A percentile compares a stretch with the other conserved stretches of the same genome.
Conservation (phyloP, 2,797 vertebrate genomes). For the Telmatherina bonti region DNA sequence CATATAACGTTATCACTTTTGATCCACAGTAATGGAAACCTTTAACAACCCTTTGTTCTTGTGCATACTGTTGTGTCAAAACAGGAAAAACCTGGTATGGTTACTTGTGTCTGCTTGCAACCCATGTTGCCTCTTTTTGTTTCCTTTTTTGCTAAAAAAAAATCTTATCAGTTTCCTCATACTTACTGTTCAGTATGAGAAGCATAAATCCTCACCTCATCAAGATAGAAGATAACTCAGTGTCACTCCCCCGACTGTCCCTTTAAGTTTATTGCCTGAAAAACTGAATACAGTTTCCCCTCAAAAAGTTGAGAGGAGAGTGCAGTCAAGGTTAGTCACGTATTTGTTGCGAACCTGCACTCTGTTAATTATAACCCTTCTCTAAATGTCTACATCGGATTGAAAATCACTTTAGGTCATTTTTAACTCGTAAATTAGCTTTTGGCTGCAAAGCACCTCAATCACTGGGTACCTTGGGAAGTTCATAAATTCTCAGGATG, state of each 20-base stretch:
- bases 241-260: not conserved
- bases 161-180: not conserved
- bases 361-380: constrained; percentile 62
- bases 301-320: constrained; percentile 5
- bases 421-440: constrained; percentile 68
- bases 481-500: constrained; percentile 36
- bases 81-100: not conserved
- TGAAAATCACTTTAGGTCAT: constrained; percentile 70
- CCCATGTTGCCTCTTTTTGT: no score
- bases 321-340: constrained; percentile 63
- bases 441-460: constrained; percentile 41
- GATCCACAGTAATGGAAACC: not conserved
- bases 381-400: constrained; percentile 63
- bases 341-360: constrained; percentile 60
- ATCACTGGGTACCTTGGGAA: constrained; percentile 35
- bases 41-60: not conserved
- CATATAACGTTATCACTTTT: not conserved
- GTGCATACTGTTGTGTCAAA: not conserved
- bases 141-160: no score
- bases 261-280: constrained; percentile 21
- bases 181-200: not conserved
- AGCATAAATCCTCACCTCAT: not conserved
- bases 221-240: not conserved
- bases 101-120: not conserved
- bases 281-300: constrained; percentile 17